A percentile compares a stretch with the other conserved stretches of the same genome.
Conservation (phyloP, 2,113 vertebrate species). For the Corydoras maculifer region DNA sequence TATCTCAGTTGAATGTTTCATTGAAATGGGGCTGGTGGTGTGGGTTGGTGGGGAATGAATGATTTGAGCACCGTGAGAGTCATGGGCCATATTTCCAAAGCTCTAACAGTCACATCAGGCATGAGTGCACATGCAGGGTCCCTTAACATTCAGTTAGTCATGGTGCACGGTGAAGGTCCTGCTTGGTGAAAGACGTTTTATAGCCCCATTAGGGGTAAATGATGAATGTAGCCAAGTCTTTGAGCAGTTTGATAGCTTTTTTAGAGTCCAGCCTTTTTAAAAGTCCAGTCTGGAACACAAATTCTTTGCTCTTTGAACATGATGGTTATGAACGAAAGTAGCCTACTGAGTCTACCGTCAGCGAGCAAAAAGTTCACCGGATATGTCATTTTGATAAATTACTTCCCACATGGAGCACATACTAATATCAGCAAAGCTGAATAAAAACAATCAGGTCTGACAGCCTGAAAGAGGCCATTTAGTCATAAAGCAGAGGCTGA, state of each 20-base stretch:
- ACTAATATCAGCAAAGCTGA: conserved; percentile 24
- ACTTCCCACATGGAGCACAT: conserved; percentile 21
- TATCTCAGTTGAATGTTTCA: too few species aligned
- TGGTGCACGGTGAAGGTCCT: conserved; percentile 27
- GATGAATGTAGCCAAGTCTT: conserved; percentile 24
- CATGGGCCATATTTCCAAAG: conserved; percentile 9
- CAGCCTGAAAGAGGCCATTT: conserved; percentile 17
- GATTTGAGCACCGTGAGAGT: conserved; percentile 4
- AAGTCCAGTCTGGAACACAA: not conserved
- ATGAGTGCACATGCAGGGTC: conserved; percentile 21
- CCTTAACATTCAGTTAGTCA: conserved; percentile 30
- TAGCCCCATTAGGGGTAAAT: conserved; percentile 31
- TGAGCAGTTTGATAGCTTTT: conserved; percentile 16
- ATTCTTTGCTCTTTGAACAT: not conserved
- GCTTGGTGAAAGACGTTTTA: conserved; percentile 23
- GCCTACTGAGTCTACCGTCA: not conserved
- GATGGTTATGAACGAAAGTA: not conserved
- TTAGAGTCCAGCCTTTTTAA: not conserved
- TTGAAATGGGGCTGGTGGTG: too few species aligned
- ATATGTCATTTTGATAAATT: conserved; percentile 23
- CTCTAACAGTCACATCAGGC: conserved; percentile 23
- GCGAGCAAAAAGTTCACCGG: conserved; percentile 3
- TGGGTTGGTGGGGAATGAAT: not conserved
- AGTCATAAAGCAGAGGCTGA: conserved; percentile 17
- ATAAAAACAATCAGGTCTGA: conserved; percentile 13